Evolutionary conservation across 2,797 vertebrate genomes (phyloP).

Genomic region (Sus cebifrons): DNA sequence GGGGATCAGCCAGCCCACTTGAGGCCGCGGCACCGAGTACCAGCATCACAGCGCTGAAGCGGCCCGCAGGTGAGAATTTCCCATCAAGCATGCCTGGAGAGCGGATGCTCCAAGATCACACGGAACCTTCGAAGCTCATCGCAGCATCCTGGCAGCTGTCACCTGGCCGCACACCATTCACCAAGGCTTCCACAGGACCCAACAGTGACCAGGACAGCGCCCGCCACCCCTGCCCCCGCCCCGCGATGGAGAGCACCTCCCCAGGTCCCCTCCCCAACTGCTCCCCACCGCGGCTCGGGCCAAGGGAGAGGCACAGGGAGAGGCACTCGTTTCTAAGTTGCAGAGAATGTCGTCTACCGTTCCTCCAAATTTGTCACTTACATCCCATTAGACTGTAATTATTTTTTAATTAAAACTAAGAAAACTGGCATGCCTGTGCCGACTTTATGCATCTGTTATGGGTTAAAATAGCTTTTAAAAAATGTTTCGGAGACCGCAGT

Average conservation of each 20-base stretch:
- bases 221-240: not conserved
- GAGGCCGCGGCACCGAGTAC: not conserved
- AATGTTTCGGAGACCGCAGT: slow-evolving; percentile 93
- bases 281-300: slow-evolving; percentile 75
- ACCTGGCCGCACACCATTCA: not conserved
- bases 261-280: not conserved
- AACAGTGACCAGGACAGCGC: not conserved
- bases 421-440: slow-evolving; percentile 92
- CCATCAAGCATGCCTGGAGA: slow-evolving; percentile 56
- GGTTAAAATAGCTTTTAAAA: slow-evolving; percentile 94
- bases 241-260: slow-evolving; percentile 12
- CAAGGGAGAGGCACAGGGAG: slow-evolving; percentile 90
- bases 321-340: slow-evolving; percentile 90
- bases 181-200: slow-evolving; percentile 14
- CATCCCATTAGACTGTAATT: slow-evolving; percentile 93
- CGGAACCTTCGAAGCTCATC: slow-evolving; percentile 62
- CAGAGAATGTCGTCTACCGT: slow-evolving; percentile 93
- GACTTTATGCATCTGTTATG: slow-evolving; percentile 94
- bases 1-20: not conserved
- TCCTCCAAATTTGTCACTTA: slow-evolving; percentile 93
- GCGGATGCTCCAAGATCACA: slow-evolving; percentile 58
- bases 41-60: not conserved
- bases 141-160: slow-evolving; percentile 63
- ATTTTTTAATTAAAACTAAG: slow-evolving; percentile 95
- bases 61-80: slow-evolving; percentile 43